Conservation (phyloP, 2,888 invertebrate genomes). For the Phymatocera aterrima region DNA sequence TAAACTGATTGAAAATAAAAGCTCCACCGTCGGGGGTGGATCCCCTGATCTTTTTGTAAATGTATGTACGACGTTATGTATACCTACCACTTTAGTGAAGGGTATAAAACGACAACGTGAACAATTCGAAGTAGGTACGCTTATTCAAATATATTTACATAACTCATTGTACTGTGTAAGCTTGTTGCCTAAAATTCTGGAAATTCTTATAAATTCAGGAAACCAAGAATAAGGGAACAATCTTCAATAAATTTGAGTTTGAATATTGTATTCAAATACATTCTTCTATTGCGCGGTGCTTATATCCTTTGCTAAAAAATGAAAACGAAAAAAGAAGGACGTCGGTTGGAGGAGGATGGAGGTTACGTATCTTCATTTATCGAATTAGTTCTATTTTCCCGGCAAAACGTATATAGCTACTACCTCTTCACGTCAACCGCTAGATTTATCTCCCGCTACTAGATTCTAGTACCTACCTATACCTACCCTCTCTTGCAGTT, state of each 20-base stretch:
- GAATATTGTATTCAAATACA: no score
- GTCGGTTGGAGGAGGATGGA: background rate
- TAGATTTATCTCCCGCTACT: slow-evolving; percentile 9
- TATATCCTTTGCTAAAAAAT: background rate
- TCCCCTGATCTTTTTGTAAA: background rate
- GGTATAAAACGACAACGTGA: background rate
- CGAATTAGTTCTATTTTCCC: slow-evolving; percentile 19
- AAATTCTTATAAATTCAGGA: no score
- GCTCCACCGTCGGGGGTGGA: background rate
- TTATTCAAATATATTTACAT: background rate
- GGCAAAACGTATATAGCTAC: background rate
- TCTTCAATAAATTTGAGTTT: no score
- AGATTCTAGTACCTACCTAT: background rate
- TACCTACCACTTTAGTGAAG: no score
- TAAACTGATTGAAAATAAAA: slow-evolving; percentile 27
- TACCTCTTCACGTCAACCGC: slow-evolving; percentile 20
- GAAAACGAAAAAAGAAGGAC: background rate
- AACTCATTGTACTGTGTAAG: background rate
- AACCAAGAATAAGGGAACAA: no score
- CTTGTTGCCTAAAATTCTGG: background rate
- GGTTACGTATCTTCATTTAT: slow-evolving; percentile 19
- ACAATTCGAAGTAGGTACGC: background rate
- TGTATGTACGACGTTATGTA: no score
- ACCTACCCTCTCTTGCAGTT: background rate
- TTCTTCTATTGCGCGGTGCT: no score